Evolutionary conservation across 2,888 invertebrate species (phyloP).

Genomic region (Euspilapteryx auroguttella): DNA sequence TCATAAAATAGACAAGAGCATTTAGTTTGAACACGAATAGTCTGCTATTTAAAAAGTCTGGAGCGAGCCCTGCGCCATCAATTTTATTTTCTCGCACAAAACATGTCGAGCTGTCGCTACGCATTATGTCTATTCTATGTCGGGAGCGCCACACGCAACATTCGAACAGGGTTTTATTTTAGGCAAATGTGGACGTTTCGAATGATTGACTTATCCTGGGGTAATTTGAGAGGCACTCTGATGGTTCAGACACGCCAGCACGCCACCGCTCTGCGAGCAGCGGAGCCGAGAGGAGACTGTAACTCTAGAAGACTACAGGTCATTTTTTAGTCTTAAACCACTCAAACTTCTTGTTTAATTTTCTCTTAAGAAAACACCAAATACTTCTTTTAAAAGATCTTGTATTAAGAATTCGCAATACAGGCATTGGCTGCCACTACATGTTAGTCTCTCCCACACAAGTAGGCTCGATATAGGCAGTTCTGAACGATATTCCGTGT

Average conservation of each 20-base stretch:
- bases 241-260: slow-evolving; percentile 10
- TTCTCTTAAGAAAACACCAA: no score
- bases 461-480: no score
- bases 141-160: slow-evolving; percentile 50
- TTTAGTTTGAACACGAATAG: slow-evolving; percentile 47
- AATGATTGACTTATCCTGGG: slow-evolving; percentile 62
- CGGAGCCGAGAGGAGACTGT: no score
- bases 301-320: no score
- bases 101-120: slow-evolving; percentile 56
- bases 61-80: slow-evolving; percentile 45
- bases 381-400: no score
- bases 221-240: slow-evolving; percentile 53
- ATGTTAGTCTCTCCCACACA: no score
- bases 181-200: slow-evolving; percentile 49
- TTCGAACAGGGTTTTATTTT: slow-evolving; percentile 53
- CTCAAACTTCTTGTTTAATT: no score
- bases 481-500: no score
- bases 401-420: no score
- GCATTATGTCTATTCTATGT: slow-evolving; percentile 52
- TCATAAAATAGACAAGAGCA: slow-evolving; percentile 55
- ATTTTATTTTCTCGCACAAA: slow-evolving; percentile 61
- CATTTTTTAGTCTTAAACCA: no score
- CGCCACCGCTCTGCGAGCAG: slow-evolving; percentile 8
- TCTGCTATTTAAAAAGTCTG: slow-evolving; percentile 49
- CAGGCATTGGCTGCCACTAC: no score